A percentile compares a stretch with the other conserved stretches of the same genome.
These are phyloP conservation scores for Pogonognathellus flavescens DNA, from an alignment of 1,140 invertebrate genomes.

Conservation along the genomic window DNA sequence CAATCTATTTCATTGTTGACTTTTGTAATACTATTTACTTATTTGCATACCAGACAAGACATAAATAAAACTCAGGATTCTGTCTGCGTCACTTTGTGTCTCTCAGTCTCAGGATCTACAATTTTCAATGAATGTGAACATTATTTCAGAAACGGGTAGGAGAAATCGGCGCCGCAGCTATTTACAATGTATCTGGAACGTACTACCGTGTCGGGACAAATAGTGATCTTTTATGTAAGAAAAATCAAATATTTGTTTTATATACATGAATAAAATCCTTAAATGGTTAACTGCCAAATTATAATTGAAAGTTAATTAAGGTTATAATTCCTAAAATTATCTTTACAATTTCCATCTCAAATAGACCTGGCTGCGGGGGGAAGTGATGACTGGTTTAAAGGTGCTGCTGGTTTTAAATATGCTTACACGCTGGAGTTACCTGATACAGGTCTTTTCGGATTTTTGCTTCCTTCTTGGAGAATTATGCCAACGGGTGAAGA, in stretches of 20 bases:
- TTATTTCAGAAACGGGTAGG: constrained; percentile 60
- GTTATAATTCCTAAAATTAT: too few species aligned
- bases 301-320: too few species aligned
- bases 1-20: neutral
- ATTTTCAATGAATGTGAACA: neutral
- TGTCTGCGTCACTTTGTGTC: neutral
- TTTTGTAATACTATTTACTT: neutral
- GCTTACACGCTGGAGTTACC: constrained; percentile 23
- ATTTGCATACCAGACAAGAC: neutral
- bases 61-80: neutral
- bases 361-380: constrained; percentile 28
- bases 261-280: too few species aligned
- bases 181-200: constrained; percentile 31
- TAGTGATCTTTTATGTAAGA: constrained; percentile 47
- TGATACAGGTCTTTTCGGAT: constrained; percentile 38
- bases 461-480: constrained; percentile 16
- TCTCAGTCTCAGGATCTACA: too few species aligned
- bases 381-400: constrained; percentile 51
- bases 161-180: neutral
- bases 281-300: too few species aligned
- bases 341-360: too few species aligned
- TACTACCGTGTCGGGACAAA: constrained; percentile 43
- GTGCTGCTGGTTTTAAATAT: neutral
- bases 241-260: too few species aligned
- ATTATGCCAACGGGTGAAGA: constrained; percentile 16